A percentile compares a stretch with the other conserved stretches of the same genome.
Evolutionary conservation across 2,113 vertebrate species (phyloP).

Genomic region (Solea senegalensis): DNA sequence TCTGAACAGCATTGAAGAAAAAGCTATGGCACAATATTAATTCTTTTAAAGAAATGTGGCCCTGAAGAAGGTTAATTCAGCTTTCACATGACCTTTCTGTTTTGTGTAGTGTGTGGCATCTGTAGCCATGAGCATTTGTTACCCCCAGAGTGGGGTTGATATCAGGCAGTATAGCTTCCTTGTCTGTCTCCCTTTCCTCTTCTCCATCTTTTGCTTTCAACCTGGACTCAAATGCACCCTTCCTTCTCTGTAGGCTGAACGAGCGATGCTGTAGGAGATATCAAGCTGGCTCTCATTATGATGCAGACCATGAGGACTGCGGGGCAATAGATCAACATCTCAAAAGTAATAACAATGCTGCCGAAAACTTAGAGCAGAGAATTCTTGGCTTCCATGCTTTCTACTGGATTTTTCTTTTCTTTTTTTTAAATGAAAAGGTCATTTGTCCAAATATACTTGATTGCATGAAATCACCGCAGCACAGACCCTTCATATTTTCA

Average conservation of each 20-base stretch:
- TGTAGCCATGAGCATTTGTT: conserved; percentile 48
- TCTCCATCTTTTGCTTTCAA: not conserved
- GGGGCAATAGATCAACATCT: conserved; percentile 40
- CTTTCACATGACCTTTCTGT: conserved; percentile 33
- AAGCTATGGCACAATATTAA: not conserved
- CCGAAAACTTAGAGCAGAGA: conserved; percentile 20
- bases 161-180: conserved; percentile 30
- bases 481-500: not conserved
- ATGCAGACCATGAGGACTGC: conserved; percentile 48
- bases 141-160: conserved; percentile 47
- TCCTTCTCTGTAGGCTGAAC: conserved; percentile 1
- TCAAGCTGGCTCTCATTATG: conserved; percentile 44
- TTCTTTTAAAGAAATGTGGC: conserved; percentile 16
- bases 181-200: not conserved
- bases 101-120: conserved; percentile 39
- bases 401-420: not conserved
- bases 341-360: conserved; percentile 46
- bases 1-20: conserved; percentile 3
- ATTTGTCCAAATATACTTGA: conserved; percentile 19
- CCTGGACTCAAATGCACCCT: conserved; percentile 1
- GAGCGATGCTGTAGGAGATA: conserved; percentile 26
- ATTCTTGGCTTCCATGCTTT: conserved; percentile 2
- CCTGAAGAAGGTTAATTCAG: conserved; percentile 25
- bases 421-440: conserved; percentile 23
- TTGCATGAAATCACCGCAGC: not conserved